phyloP scores from a whole-genome alignment of 2,797 vertebrate species.

The Falco peregrinus region DNA sequence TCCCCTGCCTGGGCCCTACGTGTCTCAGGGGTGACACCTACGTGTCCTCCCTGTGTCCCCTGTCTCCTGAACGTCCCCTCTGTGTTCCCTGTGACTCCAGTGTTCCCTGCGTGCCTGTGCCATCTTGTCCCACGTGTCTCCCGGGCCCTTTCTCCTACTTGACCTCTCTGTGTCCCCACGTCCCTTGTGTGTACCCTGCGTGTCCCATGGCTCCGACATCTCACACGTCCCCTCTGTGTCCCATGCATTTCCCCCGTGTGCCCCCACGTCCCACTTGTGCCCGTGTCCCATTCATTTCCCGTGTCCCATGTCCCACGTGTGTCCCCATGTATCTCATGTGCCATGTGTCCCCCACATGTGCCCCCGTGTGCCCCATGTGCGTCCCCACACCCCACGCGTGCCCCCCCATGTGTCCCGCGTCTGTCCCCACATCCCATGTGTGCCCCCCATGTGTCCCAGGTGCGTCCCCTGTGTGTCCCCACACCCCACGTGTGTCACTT shows the following conservation, averaged over 20 bases:
- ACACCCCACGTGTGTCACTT: too few species aligned
- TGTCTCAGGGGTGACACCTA: background rate
- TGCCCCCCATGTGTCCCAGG: background rate
- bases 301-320: background rate
- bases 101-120: background rate
- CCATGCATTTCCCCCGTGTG: rapidly evolving
- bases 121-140: background rate
- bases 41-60: background rate
- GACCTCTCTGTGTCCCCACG: background rate
- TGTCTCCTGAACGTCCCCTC: background rate
- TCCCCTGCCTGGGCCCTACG: background rate
- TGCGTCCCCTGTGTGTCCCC: too few species aligned
- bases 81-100: background rate
- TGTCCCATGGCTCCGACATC: background rate
- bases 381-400: background rate
- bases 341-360: background rate
- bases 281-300: too few species aligned
- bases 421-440: background rate
- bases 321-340: too few species aligned
- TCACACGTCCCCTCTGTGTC: background rate
- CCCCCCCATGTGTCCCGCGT: background rate
- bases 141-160: background rate
- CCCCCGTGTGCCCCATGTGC: too few species aligned
- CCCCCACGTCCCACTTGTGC: too few species aligned
- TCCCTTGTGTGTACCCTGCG: background rate